Base-by-base conservation (phyloP, 2,113 vertebrate species). In the Mus pahari region DNA sequence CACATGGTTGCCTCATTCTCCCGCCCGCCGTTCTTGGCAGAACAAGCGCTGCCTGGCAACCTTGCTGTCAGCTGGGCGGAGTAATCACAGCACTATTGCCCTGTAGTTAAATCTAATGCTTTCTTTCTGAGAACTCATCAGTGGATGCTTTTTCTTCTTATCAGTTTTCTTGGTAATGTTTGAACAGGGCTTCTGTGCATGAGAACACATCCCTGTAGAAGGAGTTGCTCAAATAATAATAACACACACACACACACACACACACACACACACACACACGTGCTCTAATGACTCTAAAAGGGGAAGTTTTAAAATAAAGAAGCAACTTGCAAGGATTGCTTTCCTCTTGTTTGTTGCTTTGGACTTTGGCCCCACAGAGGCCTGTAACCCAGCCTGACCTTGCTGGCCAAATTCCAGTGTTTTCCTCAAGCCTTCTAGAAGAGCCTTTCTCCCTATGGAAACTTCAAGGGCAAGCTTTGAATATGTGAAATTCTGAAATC, bases 1-100 rank as follows among this genome's bases (percentile, higher is more conserved):
- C 98, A 98, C 96, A 98, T 98, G 98, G 86, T 91, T 97, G 97
- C 97, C 97, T 96, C 96, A 95, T 97, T 98, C 93, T 97, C 95
- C 92, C 93, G 96, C 95, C 92, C 93, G 96, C 95, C 96, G 94
- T 95, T 95, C 97, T 98, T 97, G 97, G 98, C 98, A 98, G 89
- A 79, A 36, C 68, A 1, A 77, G 95, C 60, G 97, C 97, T 94
- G 97, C 98, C 97, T 98, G 98, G 97, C 97, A 98, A 96, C 96
- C 75, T 97, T 92, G 94, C 94, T 26, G 97, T 97, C 98, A 98
- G 98, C 97, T 26, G 0, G 96, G 97, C 97, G 95, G 0, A 97
- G 96, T 96, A 88, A 96, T 97, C 98, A 96, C 95, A 94, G 74
- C 95, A 48, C 74, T 9, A n/a, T 96, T 97, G 98, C 94, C 98